Evolutionary conservation across 2,797 vertebrate genomes (phyloP), one percentile per base, ranked within the genome.

Genomic region (Sebastes jordani): DNA sequence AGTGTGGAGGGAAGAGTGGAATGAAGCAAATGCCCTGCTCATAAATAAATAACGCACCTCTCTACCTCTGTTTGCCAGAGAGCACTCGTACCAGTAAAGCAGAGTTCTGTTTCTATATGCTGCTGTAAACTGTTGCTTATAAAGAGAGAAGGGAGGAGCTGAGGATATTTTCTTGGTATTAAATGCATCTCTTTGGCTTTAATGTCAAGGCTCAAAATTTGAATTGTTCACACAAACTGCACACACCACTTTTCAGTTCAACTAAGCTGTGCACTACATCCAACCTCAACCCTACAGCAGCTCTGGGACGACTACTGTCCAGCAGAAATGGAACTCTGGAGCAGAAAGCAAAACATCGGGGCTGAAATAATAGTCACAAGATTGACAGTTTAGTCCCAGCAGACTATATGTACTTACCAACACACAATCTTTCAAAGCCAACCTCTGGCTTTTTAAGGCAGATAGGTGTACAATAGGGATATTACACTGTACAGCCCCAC

Each of bases 31-130:
- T 67, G 81, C 49, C 66, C 34, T 38, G 42, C 42, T 74, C 85
- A 82, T 88, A 2, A 72, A 70, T 84, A 86, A 86, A 78, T 78
- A 62, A 85, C 76, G 80, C 38, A 7, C 42, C 66, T 78, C 66
- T 78, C 42, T 46, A 46, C 42, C 42, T 46, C 58, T 59, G 80
- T 80, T 81, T 72, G 80, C 69, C 38, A 13, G 59, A 36, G 59
- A 75, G 72, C 78, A 34, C 49, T 77, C 49, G 27, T 1, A 55
- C 20, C 77, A 54, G 46, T 27, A 16, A 59, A 63, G 71, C 49
- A 16, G 2, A 38, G 49, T 55, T 52, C 34, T 16, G 55, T 23
- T 18, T 74, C 52, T 65, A 16, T 20, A 13, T 52, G 0, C 46
- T 23, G 27, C 56, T 22, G 73, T 59, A 52, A 76, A 74, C 54